These are phyloP conservation scores for Radopholus similis DNA, from an alignment of 1,140 invertebrate species.

Conservation along the genomic window DNA sequence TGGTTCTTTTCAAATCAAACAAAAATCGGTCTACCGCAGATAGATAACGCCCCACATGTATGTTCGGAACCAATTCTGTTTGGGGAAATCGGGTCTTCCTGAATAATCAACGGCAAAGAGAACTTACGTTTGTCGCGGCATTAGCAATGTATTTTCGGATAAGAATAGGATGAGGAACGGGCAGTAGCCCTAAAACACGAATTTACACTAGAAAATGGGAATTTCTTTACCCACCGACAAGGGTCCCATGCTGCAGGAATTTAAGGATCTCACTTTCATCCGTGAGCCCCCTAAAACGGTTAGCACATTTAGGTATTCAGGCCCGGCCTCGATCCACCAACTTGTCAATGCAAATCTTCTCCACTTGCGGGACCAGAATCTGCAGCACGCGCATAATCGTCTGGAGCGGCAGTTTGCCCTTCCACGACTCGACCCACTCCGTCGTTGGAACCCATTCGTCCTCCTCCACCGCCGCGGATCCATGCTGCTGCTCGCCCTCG, in stretches of 20 bases:
- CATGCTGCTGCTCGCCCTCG: no score
- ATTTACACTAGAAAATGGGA: no score
- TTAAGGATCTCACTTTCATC: constrained; percentile 99
- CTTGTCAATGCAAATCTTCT: constrained; percentile 99
- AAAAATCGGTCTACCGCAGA: no score
- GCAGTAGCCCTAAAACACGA: no score
- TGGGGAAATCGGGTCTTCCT: no score
- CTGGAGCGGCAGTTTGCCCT: constrained; percentile 90
- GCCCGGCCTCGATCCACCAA: constrained; percentile 62
- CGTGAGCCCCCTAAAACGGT: constrained; percentile 78
- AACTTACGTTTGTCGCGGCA: constrained; percentile 90
- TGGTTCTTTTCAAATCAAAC: constrained; percentile 41
- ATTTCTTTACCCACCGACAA: no score
- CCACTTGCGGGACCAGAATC: constrained; percentile 96
- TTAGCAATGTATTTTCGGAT: constrained; percentile 99
- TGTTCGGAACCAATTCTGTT: constrained; percentile 98
- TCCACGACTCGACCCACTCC: constrained; percentile 91
- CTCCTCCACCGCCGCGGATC: neutral
- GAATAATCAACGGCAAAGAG: constrained; percentile 77
- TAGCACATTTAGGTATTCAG: neutral
- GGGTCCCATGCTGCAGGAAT: constrained; percentile 95
- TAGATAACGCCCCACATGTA: constrained; percentile 99
- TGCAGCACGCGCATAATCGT: constrained; percentile 97
- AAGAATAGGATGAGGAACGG: constrained; percentile 96
- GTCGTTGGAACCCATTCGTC: constrained; percentile 75